A percentile compares a stretch with the other conserved stretches of the same genome.
Conservation (phyloP, 2,113 vertebrate genomes). For the Geococcyx californianus region DNA sequence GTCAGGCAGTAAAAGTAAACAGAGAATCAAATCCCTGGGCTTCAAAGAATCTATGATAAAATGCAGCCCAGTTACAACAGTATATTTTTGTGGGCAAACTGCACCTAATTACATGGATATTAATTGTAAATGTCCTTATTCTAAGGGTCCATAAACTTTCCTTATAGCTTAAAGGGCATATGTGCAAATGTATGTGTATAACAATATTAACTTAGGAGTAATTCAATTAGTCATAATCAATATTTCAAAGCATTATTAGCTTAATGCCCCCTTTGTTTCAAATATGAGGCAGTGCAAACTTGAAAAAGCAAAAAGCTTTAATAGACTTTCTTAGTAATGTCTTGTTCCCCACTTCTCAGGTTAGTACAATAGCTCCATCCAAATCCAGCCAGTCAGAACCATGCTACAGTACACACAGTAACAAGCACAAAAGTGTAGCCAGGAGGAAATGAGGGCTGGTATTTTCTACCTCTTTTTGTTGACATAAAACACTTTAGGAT, state of each 20-base stretch:
- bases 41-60: background rate
- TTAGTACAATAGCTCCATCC: background rate
- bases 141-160: background rate
- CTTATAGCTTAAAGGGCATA: background rate
- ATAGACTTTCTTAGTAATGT: background rate
- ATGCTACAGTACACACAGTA: background rate
- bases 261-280: slow-evolving; percentile 3
- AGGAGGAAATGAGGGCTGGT: background rate
- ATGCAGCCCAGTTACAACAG: background rate
- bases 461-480: slow-evolving; percentile 8
- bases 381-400: slow-evolving; percentile 24
- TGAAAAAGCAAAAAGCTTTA: background rate
- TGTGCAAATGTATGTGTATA: background rate
- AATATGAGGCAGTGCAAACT: background rate
- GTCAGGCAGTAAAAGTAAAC: background rate
- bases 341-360: background rate
- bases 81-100: background rate
- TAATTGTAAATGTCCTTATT: background rate
- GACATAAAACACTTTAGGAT: background rate
- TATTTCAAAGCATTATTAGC: slow-evolving; percentile 13
- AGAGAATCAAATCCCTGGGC: background rate
- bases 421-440: background rate
- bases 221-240: background rate
- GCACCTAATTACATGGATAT: background rate
- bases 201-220: background rate